A percentile compares a stretch with the other conserved stretches of the same genome.
Evolutionary conservation across 2,797 vertebrate species (phyloP).

Genomic region (Chelidonichthys spinosus): DNA sequence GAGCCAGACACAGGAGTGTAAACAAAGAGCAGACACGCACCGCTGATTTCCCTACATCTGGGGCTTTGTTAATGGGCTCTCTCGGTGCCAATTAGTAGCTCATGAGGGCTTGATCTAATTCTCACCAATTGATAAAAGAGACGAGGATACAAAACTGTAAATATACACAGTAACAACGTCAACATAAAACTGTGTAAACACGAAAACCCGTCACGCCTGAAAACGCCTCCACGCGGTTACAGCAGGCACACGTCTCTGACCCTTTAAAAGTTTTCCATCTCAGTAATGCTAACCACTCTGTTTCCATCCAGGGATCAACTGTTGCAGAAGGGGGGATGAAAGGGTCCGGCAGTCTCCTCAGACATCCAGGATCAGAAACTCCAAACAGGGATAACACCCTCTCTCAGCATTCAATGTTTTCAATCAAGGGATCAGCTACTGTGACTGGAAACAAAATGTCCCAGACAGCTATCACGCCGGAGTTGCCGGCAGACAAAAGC

Average conservation of each 20-base stretch:
- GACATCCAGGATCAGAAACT: constrained; percentile 66
- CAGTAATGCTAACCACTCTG: constrained; percentile 47
- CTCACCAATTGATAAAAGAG: constrained; percentile 40
- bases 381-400: constrained; percentile 73
- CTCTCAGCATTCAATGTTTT: constrained; percentile 76
- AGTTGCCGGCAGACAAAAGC: constrained; percentile 69
- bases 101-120: constrained; percentile 30
- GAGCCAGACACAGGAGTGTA: constrained; percentile 15
- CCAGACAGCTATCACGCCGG: constrained; percentile 66
- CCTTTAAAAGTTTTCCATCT: constrained; percentile 32
- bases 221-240: constrained; percentile 4
- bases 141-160: constrained; percentile 8
- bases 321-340: constrained; percentile 52
- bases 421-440: constrained; percentile 76
- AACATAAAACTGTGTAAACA: not conserved
- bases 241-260: constrained; percentile 25
- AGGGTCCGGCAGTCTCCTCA: constrained; percentile 45
- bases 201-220: constrained; percentile 2
- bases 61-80: constrained; percentile 36
- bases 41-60: constrained; percentile 35
- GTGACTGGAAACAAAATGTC: constrained; percentile 77
- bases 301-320: constrained; percentile 66
- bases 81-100: constrained; percentile 30
- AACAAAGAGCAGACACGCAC: constrained; percentile 32
- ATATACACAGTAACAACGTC: not conserved